Percentiles rank a stretch among this genome's conserved stretches.
Evolutionary conservation across 2,797 vertebrate species (phyloP).

Genomic region (Esox masquinongy): DNA sequence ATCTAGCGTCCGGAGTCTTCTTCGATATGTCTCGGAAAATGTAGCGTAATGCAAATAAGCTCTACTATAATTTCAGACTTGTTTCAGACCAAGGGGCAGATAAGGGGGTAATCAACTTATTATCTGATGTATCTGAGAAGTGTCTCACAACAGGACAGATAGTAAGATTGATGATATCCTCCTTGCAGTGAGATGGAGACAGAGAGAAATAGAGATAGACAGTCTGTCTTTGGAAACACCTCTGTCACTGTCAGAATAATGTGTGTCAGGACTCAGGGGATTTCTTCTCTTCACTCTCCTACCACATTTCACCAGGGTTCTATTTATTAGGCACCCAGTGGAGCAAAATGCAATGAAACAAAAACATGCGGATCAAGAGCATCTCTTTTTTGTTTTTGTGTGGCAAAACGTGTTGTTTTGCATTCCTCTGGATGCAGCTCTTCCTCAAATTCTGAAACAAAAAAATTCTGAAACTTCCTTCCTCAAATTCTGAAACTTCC

Average conservation of each 20-base stretch:
- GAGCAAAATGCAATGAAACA: background rate
- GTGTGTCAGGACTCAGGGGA: constrained; percentile 62
- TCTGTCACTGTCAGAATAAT: constrained; percentile 64
- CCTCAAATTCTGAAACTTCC: too few species aligned
- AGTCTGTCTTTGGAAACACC: constrained; percentile 53
- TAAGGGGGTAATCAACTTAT: background rate
- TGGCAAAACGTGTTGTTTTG: background rate
- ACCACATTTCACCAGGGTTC: background rate
- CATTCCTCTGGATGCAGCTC: too few species aligned
- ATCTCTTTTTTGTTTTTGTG: background rate
- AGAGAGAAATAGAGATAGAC: constrained; percentile 31
- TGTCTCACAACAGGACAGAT: constrained; percentile 14
- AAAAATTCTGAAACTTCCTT: too few species aligned
- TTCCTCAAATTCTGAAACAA: too few species aligned
- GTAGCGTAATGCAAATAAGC: too few species aligned
- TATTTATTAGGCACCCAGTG: background rate
- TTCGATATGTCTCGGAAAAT: too few species aligned
- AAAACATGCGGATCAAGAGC: background rate
- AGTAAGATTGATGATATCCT: constrained; percentile 34
- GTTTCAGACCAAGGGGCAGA: background rate
- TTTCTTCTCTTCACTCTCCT: background rate
- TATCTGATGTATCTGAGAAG: background rate
- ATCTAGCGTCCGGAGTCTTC: too few species aligned
- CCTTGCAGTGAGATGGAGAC: constrained; percentile 34
- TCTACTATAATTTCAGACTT: background rate